These are phyloP conservation scores for Microctonus brassicae DNA, from an alignment of 2,888 invertebrate species.

Conservation along the genomic window DNA sequence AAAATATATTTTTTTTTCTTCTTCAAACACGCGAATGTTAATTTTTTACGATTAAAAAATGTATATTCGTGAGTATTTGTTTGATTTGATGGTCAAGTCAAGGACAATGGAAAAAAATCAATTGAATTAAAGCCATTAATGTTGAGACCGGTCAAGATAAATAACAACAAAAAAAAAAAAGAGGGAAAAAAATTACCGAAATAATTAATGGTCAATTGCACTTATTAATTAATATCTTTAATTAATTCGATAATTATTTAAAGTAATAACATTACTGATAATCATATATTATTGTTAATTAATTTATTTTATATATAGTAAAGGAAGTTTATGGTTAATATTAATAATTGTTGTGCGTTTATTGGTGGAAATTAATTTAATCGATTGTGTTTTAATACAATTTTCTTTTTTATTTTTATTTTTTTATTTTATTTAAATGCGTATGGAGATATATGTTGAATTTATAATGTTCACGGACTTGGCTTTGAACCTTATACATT, in stretches of 20 bases:
- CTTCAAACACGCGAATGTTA: neutral
- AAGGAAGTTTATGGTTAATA: neutral
- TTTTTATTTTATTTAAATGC: neutral
- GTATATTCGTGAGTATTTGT: neutral
- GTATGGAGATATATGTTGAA: neutral
- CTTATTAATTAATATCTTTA: no score
- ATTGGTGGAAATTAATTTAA: neutral
- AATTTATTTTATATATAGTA: no score
- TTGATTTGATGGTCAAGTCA: neutral
- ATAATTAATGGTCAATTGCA: no score
- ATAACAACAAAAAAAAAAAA: neutral
- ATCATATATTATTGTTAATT: neutral
- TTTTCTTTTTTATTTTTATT: neutral
- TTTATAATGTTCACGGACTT: constrained; percentile 2
- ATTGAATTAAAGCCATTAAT: neutral
- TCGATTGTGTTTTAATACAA: neutral
- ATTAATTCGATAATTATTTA: neutral
- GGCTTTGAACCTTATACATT: neutral
- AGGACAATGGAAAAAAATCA: neutral
- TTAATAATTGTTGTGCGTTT: neutral
- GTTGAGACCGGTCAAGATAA: neutral
- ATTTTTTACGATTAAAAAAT: neutral
- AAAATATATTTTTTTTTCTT: neutral
- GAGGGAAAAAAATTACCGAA: neutral
- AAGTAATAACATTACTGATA: neutral